phyloP scores from a whole-genome alignment of 2,113 vertebrate species.

The Eleginops maclovinus region DNA sequence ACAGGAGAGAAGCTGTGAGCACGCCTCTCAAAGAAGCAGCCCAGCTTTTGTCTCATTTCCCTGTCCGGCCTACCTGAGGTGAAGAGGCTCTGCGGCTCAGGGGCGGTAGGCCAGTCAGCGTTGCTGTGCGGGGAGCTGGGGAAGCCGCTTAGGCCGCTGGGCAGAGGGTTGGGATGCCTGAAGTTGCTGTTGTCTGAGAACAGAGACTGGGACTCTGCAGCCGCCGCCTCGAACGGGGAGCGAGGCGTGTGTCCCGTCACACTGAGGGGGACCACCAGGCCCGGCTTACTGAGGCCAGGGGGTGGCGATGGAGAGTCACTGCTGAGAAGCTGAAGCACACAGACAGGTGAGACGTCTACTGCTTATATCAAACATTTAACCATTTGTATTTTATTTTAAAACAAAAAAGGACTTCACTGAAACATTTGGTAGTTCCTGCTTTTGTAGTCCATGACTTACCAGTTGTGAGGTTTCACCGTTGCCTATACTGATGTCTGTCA shows the following conservation, averaged over 20 bases:
- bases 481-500: conserved; percentile 2
- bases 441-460: not conserved
- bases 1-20: not conserved
- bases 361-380: too few relatives aligned
- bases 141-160: conserved; percentile 94
- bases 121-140: conserved; percentile 92
- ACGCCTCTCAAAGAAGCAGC: too few relatives aligned
- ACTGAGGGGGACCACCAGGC: conserved; percentile 90
- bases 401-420: too few relatives aligned
- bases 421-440: not conserved
- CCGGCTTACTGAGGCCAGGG: conserved; percentile 89
- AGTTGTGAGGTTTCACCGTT: conserved; percentile 13
- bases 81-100: conserved; percentile 93
- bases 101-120: conserved; percentile 97
- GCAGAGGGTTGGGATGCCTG: conserved; percentile 97
- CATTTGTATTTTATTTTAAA: too few relatives aligned
- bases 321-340: conserved; percentile 82
- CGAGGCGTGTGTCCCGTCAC: conserved; percentile 94
- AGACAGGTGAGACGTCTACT: not conserved
- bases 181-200: conserved; percentile 98
- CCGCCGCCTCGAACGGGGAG: conserved; percentile 96
- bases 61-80: too few relatives aligned
- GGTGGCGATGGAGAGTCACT: conserved; percentile 93
- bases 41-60: too few relatives aligned
- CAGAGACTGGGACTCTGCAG: conserved; percentile 97